These are phyloP conservation scores for Drosophila dives DNA, from an alignment of 2,888 invertebrate species.

Conservation along the genomic window DNA sequence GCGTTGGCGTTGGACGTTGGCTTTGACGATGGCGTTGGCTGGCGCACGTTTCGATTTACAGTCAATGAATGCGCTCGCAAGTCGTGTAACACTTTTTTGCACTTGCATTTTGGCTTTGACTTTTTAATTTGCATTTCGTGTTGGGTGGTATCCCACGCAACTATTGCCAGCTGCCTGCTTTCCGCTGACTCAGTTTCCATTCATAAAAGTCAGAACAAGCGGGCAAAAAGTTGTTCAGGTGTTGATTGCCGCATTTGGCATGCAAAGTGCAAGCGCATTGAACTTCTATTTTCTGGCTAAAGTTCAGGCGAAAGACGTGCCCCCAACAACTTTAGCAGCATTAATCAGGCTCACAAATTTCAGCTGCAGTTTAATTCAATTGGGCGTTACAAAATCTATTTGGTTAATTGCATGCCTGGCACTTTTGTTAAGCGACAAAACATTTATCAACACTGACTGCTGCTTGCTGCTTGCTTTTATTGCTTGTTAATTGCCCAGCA, in stretches of 20 bases:
- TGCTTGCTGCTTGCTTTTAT: slow-evolving; percentile 62
- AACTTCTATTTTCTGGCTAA: slow-evolving; percentile 66
- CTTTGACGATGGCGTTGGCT: slow-evolving; percentile 53
- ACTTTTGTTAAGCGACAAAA: slow-evolving; percentile 66
- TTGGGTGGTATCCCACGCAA: slow-evolving; percentile 71
- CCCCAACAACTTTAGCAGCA: slow-evolving; percentile 4
- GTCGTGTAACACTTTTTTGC: slow-evolving; percentile 75
- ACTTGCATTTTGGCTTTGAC: slow-evolving; percentile 52
- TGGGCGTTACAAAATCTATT: slow-evolving; percentile 69
- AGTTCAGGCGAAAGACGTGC: slow-evolving; percentile 72
- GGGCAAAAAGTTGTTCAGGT: slow-evolving; percentile 48
- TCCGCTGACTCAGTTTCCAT: slow-evolving; percentile 67
- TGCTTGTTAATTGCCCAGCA: slow-evolving; percentile 76
- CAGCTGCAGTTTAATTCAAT: slow-evolving; percentile 57
- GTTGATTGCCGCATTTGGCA: slow-evolving; percentile 64
- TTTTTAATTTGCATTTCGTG: slow-evolving; percentile 76
- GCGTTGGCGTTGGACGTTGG: slow-evolving; percentile 17
- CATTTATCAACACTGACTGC: slow-evolving; percentile 60
- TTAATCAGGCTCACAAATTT: slow-evolving; percentile 50
- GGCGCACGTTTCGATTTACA: slow-evolving; percentile 78
- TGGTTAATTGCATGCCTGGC: slow-evolving; percentile 67
- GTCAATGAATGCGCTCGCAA: slow-evolving; percentile 79
- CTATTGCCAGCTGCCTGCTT: slow-evolving; percentile 17
- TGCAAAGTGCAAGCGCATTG: slow-evolving; percentile 64
- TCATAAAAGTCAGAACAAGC: slow-evolving; percentile 61